phyloP scores from a whole-genome alignment of 2,113 vertebrate species.

The Eptesicus fuscus region DNA sequence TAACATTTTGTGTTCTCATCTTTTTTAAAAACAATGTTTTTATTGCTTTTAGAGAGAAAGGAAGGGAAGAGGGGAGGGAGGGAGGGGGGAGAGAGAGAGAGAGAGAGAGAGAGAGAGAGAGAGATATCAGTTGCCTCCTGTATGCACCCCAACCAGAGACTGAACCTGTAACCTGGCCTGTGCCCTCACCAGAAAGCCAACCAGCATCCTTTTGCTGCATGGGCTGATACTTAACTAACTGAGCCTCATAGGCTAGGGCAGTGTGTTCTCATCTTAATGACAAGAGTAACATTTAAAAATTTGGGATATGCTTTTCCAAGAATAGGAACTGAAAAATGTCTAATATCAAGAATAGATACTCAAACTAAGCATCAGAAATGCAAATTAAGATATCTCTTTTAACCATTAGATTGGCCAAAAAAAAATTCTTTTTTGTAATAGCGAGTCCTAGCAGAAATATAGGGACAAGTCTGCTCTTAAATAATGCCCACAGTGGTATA shows the following conservation, averaged over 20 bases:
- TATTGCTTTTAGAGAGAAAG: no score
- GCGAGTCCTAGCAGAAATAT: not conserved
- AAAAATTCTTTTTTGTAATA: not conserved
- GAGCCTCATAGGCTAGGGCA: no score
- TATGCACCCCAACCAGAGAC: no score
- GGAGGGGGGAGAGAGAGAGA: no score
- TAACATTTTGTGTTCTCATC: conserved; percentile 15
- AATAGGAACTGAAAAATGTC: conserved; percentile 18
- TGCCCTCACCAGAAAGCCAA: no score
- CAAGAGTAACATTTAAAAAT: conserved; percentile 27
- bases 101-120: no score
- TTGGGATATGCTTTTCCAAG: not conserved
- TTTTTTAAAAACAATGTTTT: no score
- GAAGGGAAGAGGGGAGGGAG: no score
- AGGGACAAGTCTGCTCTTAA: not conserved
- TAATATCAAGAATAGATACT: conserved; percentile 9
- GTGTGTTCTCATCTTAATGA: not conserved
- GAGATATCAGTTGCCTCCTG: no score
- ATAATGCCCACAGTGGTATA: not conserved
- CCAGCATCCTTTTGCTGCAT: no score
- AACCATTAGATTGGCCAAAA: not conserved
- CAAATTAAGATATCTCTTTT: conserved; percentile 9
- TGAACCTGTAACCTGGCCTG: no score
- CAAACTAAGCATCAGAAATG: conserved; percentile 14
- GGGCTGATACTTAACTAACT: no score